phyloP scores from a whole-genome alignment of 2,797 vertebrate species.

The Sebastes nivosus region DNA sequence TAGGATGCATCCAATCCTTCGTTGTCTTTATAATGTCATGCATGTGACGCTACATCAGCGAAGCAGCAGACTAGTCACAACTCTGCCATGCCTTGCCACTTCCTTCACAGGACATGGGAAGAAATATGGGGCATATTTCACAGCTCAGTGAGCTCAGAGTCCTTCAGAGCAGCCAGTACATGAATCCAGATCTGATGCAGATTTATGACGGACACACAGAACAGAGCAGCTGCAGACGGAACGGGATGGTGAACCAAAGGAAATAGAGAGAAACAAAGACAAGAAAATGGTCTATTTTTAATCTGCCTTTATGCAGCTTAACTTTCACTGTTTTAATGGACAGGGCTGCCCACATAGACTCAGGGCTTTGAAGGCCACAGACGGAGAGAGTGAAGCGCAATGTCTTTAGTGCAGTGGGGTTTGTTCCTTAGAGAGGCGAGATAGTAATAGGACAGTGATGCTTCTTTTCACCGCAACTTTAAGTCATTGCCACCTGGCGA shows the following conservation, averaged over 20 bases:
- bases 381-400: conserved; percentile 14
- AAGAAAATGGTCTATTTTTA: conserved; percentile 43
- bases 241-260: conserved; percentile 6
- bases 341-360: conserved; percentile 47
- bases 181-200: conserved; percentile 61
- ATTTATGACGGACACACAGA: conserved; percentile 48
- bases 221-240: conserved; percentile 54
- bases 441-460: conserved; percentile 28
- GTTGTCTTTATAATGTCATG: conserved; percentile 19
- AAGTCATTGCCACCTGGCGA: not conserved
- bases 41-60: conserved; percentile 7
- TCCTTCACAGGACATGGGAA: conserved; percentile 44
- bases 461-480: conserved; percentile 14
- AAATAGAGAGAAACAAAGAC: conserved; percentile 26
- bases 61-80: conserved; percentile 20
- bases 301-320: conserved; percentile 46
- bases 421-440: conserved; percentile 26
- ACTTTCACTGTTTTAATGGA: conserved; percentile 46
- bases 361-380: conserved; percentile 32
- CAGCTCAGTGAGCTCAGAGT: conserved; percentile 43
- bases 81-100: conserved; percentile 25
- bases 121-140: conserved; percentile 63
- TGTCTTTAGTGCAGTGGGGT: conserved; percentile 35
- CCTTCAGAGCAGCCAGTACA: conserved; percentile 36
- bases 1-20: conserved; percentile 11